Evolutionary conservation across 2,888 invertebrate genomes (phyloP), one percentile per base, ranked within the genome.

Genomic region (Cantharis lateralis): DNA sequence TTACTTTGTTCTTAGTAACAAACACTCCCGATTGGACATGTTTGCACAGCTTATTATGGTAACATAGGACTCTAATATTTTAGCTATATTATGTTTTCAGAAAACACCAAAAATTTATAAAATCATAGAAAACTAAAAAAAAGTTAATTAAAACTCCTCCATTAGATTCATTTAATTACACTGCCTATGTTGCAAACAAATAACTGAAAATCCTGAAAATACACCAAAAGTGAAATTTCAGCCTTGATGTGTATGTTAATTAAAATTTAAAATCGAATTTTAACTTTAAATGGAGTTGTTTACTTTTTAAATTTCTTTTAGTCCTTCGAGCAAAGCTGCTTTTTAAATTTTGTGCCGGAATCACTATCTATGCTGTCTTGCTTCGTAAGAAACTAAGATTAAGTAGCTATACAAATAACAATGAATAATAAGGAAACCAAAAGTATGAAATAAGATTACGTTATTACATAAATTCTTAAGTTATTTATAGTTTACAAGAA

Each of bases 361-460:
- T 48, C 48, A 48, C 48, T 48, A 48, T 48, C 48, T 69, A 69
- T n/a, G 15, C 15, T 69, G 32, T 32, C 28, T 32, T 28, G 32
- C 32, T 69, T 18, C 69, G 68, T 69, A 18, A 66, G 63, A 77
- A 77, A 77, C 77, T 66, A 74, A 74, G 77, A 77, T 75, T 74
- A 74, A 77, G 62, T 15, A 62, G 26, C 28, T 15, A 15, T 18
- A 66, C 63, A 70, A 70, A 70, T 72, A 68, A 74, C 78, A 70
- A 78, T 78, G 78, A 78, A 78, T 78, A 78, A 75, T 75, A 78
- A 78, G 32, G 66, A 75, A 70, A 68, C 63, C 62, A 75, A 78
- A 72, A 75, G 68, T 73, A 70, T 75, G 72, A 78, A 78, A 75
- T 75, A 78, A 72, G 78, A 78, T 78, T 78, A 71, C 62, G 68